Evolutionary conservation across 1,140 invertebrate genomes (phyloP), one percentile per base, ranked within the genome.

Genomic region (Drosophila virilis): DNA sequence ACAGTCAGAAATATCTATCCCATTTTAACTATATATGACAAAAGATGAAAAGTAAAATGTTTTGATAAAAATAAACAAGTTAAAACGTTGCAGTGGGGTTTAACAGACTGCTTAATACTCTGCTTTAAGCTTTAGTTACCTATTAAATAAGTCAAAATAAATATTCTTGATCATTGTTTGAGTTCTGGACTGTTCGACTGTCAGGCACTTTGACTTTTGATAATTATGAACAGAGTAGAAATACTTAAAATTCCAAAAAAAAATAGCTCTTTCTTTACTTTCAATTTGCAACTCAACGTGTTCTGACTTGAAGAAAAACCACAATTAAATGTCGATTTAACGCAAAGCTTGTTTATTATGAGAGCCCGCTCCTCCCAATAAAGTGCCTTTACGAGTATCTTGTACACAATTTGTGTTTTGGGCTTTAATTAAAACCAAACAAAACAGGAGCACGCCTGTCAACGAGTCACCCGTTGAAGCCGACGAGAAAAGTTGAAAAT

Each of bases 361-460:
- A 13, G 46, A 42, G 40, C 9, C 7, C 28, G 8, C 12, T 1
- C 28, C 22, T 1, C 1, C 4, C 4, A 28, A 28, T 28, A 28
- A 28, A 5, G 22, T 57, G 15, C 9, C 0, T 32, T 2, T 46
- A 9, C 17, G 62, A 55, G 32, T 38, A 50, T 50, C 62, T 65
- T 61, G 40, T 58, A 51, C 60, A 65, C 60, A 76, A 64, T 76
- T 52, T 80, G 72, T 74, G 65, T 80, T 89, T 68, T 73, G 61
- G 60, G 80, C 84, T 84, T 88, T 88, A 88, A 88, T 88, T 88
- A 88, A 88, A 88, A 88, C 77, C 80, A 88, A 88, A 88, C 84
- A 88, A 79, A 73, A 68, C 69, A 80, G 76, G 71, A 66, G 75
- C 77, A 65, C 72, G 78, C 45, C 81, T 86, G 82, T 86, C 84